A percentile compares a stretch with the other conserved stretches of the same genome.
phyloP scores from a whole-genome alignment of 2,797 vertebrate genomes.

The Pampus argenteus region DNA sequence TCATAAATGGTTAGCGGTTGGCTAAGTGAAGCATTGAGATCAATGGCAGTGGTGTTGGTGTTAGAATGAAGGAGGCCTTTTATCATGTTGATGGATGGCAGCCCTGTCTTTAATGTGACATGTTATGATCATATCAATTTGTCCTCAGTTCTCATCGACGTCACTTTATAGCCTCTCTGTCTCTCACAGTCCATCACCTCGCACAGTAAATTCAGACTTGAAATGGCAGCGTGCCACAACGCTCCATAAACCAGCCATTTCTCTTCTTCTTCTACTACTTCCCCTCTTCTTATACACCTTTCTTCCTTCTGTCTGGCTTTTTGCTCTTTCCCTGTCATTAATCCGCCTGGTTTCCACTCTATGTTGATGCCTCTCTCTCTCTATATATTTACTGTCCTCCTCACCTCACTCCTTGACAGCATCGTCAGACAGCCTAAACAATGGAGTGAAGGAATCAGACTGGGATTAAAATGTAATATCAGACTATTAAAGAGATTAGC shows the following conservation, averaged over 20 bases:
- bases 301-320: background rate
- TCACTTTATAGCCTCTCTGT: conserved; percentile 77
- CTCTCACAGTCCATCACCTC: conserved; percentile 71
- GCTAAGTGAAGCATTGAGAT: conserved; percentile 74
- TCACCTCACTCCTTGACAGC: conserved; percentile 46
- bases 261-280: conserved; percentile 35
- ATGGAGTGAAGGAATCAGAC: conserved; percentile 76
- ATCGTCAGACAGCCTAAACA: conserved; percentile 47
- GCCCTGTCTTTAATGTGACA: conserved; percentile 80
- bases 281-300: background rate
- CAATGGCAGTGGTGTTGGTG: conserved; percentile 68
- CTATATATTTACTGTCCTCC: conserved; percentile 48
- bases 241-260: conserved; percentile 67
- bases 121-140: conserved; percentile 85
- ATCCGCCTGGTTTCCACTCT: conserved; percentile 48
- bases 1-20: conserved; percentile 72
- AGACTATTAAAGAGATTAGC: conserved; percentile 86
- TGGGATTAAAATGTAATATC: conserved; percentile 85
- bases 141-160: conserved; percentile 77
- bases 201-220: conserved; percentile 70
- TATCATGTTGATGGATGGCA: conserved; percentile 83
- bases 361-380: conserved; percentile 51
- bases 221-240: conserved; percentile 58
- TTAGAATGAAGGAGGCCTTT: conserved; percentile 72
- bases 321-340: conserved; percentile 19